Evolutionary conservation across 2,113 vertebrate genomes (phyloP).

Genomic region (Indicator indicator): DNA sequence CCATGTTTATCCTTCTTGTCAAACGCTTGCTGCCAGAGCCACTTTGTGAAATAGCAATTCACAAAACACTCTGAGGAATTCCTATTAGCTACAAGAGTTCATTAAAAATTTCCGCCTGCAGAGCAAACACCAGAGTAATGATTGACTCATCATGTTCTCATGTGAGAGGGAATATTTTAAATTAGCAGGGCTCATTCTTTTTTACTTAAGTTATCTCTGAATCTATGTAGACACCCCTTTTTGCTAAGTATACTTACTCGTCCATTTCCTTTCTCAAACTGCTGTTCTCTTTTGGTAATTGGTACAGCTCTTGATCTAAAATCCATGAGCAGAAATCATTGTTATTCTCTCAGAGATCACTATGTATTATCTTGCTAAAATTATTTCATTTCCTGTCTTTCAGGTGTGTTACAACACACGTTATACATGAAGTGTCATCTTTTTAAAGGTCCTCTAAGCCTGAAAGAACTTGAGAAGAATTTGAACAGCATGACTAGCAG

Average conservation of each 20-base stretch:
- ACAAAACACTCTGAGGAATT: slow-evolving; percentile 64
- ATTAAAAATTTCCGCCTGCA: slow-evolving; percentile 64
- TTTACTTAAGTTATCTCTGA: slow-evolving; percentile 28
- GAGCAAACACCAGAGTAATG: slow-evolving; percentile 54
- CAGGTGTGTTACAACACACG: background rate
- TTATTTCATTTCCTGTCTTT: background rate
- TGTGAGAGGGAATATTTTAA: slow-evolving; percentile 38
- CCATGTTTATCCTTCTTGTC: slow-evolving; percentile 69
- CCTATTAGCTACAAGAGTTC: slow-evolving; percentile 61
- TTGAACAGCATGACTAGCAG: background rate
- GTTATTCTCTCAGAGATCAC: background rate
- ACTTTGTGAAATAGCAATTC: slow-evolving; percentile 62
- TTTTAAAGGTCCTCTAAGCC: background rate
- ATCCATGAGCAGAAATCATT: background rate
- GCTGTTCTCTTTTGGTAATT: background rate
- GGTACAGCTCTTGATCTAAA: background rate
- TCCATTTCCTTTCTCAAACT: background rate
- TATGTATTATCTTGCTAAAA: background rate
- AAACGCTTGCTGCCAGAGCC: slow-evolving; percentile 48
- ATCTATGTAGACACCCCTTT: background rate
- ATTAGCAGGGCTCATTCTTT: slow-evolving; percentile 21
- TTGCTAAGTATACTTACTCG: background rate
- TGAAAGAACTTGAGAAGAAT: slow-evolving; percentile 3
- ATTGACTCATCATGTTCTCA: slow-evolving; percentile 56
- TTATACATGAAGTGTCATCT: background rate